phyloP scores from a whole-genome alignment of 2,113 vertebrate genomes.

The Notothenia coriiceps region DNA sequence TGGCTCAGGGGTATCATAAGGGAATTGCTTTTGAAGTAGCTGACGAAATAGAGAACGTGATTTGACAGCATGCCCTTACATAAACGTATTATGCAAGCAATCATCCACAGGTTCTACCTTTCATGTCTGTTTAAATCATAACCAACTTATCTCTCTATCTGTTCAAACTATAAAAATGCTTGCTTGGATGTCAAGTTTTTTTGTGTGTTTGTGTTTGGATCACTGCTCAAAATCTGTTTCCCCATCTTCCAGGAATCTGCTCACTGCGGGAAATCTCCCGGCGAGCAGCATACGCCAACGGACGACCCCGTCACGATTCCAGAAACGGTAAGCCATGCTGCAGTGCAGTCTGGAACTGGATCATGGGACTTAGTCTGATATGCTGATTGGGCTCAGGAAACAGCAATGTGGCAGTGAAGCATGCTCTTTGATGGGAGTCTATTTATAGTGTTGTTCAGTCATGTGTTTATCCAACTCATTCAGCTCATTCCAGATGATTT shows the following conservation, averaged over 20 bases:
- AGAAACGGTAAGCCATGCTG: conserved; percentile 63
- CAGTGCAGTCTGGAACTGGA: conserved; percentile 67
- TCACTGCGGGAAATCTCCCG: conserved; percentile 78
- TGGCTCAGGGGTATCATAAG: neutral
- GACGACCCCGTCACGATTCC: conserved; percentile 60
- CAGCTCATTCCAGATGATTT: conserved; percentile 78
- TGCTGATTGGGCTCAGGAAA: conserved; percentile 68
- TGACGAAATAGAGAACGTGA: conserved; percentile 10
- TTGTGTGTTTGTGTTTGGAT: conserved; percentile 20
- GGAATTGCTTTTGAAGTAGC: neutral
- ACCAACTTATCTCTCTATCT: neutral
- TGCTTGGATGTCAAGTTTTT: conserved; percentile 6
- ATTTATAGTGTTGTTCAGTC: conserved; percentile 78
- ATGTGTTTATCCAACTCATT: conserved; percentile 79
- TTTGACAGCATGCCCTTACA: neutral
- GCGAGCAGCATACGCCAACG: conserved; percentile 67
- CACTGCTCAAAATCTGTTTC: conserved; percentile 17
- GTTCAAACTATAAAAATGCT: neutral
- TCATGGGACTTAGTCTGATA: conserved; percentile 63
- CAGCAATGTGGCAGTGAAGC: conserved; percentile 64
- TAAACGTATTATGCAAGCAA: neutral
- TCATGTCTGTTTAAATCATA: neutral
- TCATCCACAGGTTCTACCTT: neutral
- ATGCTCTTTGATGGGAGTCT: conserved; percentile 72
- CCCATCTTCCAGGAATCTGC: conserved; percentile 65